A percentile compares a stretch with the other conserved stretches of the same genome.
Conservation (phyloP, 2,888 invertebrate genomes). For the Anoplius nigerrimus region DNA sequence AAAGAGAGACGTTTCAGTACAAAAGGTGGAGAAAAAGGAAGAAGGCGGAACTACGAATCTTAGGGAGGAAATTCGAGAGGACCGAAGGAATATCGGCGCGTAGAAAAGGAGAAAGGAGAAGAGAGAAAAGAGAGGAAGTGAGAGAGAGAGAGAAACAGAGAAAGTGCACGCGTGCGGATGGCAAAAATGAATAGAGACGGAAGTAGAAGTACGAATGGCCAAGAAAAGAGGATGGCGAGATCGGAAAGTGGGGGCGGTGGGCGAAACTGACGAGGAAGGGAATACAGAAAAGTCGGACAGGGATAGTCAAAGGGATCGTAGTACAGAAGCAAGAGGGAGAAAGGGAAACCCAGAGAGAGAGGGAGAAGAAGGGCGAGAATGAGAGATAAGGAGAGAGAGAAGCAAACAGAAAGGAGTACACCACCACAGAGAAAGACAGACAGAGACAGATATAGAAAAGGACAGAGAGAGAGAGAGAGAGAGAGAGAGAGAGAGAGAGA, state of each 20-base stretch:
- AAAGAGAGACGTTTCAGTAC: too few species aligned
- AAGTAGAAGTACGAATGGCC: background rate
- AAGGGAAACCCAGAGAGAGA: slow-evolving; percentile 9
- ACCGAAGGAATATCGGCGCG: background rate
- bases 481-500: slow-evolving; percentile 18
- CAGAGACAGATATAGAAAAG: slow-evolving; percentile 13
- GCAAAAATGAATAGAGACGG: background rate
- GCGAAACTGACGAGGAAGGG: too few species aligned
- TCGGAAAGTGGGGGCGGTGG: too few species aligned
- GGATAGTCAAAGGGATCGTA: too few species aligned
- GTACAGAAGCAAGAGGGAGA: background rate
- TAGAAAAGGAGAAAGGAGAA: background rate
- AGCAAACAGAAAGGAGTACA: background rate
- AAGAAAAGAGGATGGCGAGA: too few species aligned
- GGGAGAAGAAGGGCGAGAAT: background rate
- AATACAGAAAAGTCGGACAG: background rate
- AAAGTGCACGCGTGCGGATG: background rate
- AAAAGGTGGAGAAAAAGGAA: too few species aligned
- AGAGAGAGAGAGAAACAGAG: background rate
- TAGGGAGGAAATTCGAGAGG: background rate
- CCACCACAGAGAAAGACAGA: slow-evolving; percentile 28
- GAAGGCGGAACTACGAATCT: too few species aligned
- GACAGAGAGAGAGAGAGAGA: slow-evolving; percentile 23
- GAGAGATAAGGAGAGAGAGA: background rate
- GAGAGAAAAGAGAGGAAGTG: background rate